Base-by-base conservation (phyloP, 2,888 invertebrate species). In the Leptura quadrifasciata region DNA sequence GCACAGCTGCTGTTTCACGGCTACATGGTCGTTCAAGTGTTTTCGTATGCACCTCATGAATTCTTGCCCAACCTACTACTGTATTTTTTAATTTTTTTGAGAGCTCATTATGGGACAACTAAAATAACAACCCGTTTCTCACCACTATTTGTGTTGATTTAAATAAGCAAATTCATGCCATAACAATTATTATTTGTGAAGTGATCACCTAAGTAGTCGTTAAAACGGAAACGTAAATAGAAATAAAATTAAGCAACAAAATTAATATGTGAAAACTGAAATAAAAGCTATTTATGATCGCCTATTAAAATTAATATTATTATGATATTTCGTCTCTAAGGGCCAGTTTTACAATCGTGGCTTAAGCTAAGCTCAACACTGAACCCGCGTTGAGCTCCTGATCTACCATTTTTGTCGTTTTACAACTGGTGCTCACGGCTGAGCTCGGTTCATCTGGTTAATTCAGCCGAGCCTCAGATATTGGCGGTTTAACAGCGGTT, bases 1-100 rank as follows among this genome's bases (percentile, higher is more conserved):
- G 83, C 79, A 86, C 89, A 89, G 89, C 89, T 89, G 89, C 88
- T 86, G 88, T 87, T 88, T 88, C 88, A 87, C 88, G 85, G 86
- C 84, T 84, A 85, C 84, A 81, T 83, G 83, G 84, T 81, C 82
- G 82, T 83, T 87, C 83, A 81, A 88, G 88, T 88, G 88, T 88
- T 88, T 88, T 84, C 74, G 77, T 81, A 82, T 80, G 80, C 81
- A 80, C 79, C 72, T 75, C 80, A 58, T 71, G 24, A 39, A 52
- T 71, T 71, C 71, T 71, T 61, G 76, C 80, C 77, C 72, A 68
- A 70, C 77, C 71, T 79, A 74, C 74, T 78, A 74, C 75, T 71
- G 74, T 78, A 73, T 78, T 81, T 80, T 76, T 80, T 77, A 71
- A 63, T 75, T 79, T 82, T 80, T 81, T 72, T 74, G 72, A 67